Evolutionary conservation across 2,888 invertebrate species (phyloP).

Genomic region (Nasonovia ribisnigri): DNA sequence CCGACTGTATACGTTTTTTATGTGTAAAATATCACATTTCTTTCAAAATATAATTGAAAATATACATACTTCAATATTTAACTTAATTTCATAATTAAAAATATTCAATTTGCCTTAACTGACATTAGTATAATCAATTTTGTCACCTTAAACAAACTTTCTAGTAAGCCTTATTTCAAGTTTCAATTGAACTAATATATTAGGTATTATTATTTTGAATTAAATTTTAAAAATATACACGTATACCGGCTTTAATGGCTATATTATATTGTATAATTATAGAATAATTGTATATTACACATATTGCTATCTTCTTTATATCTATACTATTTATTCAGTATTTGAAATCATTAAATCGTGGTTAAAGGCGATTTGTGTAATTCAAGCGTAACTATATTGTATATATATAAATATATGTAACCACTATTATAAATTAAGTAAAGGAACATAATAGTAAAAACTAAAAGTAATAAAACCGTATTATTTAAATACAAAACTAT

Average conservation of each 20-base stretch:
- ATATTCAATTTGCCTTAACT: not conserved
- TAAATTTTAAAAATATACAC: not conserved
- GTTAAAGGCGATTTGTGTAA: not conserved
- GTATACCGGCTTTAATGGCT: not conserved
- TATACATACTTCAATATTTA: not conserved
- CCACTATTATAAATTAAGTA: not conserved
- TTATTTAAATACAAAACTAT: not conserved
- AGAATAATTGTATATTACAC: not conserved
- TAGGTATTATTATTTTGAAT: too few species aligned
- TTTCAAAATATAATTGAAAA: not conserved
- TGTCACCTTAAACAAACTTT: too few species aligned
- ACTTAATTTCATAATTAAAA: not conserved
- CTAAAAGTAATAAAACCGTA: not conserved
- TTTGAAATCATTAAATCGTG: too few species aligned
- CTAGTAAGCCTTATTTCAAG: too few species aligned
- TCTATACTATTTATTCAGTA: too few species aligned
- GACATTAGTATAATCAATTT: not conserved
- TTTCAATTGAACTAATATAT: too few species aligned
- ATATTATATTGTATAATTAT: not conserved
- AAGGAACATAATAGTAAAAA: not conserved
- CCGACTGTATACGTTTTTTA: not conserved
- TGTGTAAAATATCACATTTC: slow-evolving; percentile 17
- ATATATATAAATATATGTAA: not conserved
- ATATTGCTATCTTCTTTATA: not conserved
- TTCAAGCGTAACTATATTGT: not conserved